Evolutionary conservation across 1,140 invertebrate species (phyloP).

Genomic region (Geopemphigus sp.): DNA sequence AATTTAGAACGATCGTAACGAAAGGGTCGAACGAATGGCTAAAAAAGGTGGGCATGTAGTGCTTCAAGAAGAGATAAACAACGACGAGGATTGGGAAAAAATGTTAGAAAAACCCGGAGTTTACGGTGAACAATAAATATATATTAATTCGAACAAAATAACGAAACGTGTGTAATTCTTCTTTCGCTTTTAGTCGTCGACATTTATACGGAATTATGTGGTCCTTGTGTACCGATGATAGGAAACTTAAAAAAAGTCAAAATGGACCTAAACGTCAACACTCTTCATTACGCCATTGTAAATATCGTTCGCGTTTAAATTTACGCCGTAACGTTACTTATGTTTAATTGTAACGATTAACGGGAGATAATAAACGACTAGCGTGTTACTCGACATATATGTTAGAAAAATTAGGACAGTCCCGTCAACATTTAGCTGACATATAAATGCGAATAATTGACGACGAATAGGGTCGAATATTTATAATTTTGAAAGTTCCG

Average conservation of each 20-base stretch:
- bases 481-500: too few species aligned
- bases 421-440: too few species aligned
- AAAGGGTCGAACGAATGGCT: slow-evolving; percentile 54
- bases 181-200: slow-evolving; percentile 70
- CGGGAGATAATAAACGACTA: too few species aligned
- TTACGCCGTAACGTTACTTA: too few species aligned
- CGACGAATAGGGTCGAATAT: too few species aligned
- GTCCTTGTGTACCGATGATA: slow-evolving; percentile 82
- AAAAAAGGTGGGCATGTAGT: slow-evolving; percentile 74
- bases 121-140: slow-evolving; percentile 61
- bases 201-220: slow-evolving; percentile 88
- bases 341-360: too few species aligned
- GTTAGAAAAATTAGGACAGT: too few species aligned
- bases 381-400: too few species aligned
- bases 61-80: slow-evolving; percentile 74
- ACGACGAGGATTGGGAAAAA: slow-evolving; percentile 85
- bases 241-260: slow-evolving; percentile 84
- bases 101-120: slow-evolving; percentile 75
- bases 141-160: too few species aligned
- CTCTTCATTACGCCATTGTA: slow-evolving; percentile 76
- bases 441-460: too few species aligned
- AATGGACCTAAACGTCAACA: slow-evolving; percentile 80
- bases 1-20: background rate
- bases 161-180: background rate
- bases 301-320: slow-evolving; percentile 53